Evolutionary conservation across 2,797 vertebrate genomes (phyloP).

Genomic region (Poeciliopsis presidionis): DNA sequence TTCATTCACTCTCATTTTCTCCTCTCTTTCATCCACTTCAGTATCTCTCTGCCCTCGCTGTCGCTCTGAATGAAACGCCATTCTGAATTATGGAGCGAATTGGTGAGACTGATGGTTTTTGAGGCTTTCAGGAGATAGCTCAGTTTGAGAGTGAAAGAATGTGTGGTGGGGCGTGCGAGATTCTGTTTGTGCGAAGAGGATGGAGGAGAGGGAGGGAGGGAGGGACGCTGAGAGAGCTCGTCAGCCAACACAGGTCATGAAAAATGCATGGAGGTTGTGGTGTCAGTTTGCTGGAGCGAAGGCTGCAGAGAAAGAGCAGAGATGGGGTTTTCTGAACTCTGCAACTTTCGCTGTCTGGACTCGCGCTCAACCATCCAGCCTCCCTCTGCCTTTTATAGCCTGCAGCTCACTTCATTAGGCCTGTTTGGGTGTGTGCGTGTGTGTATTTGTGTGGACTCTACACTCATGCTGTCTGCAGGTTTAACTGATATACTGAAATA

Average conservation of each 20-base stretch:
- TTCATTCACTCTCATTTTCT: constrained; percentile 65
- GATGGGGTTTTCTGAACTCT: constrained; percentile 58
- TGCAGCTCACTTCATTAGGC: constrained; percentile 60
- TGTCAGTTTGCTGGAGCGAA: constrained; percentile 71
- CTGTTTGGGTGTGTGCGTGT: constrained; percentile 22
- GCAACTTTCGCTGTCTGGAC: constrained; percentile 54
- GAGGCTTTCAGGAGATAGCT: constrained; percentile 67
- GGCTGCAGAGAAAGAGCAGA: constrained; percentile 57
- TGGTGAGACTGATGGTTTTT: constrained; percentile 74
- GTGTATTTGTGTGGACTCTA: constrained; percentile 9
- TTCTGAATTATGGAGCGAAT: constrained; percentile 72
- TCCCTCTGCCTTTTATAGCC: constrained; percentile 41
- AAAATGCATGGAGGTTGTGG: constrained; percentile 75
- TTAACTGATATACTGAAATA: constrained; percentile 29
- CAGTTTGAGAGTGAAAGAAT: constrained; percentile 61
- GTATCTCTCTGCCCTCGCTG: constrained; percentile 54
- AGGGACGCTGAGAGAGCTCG: constrained; percentile 47
- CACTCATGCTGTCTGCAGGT: constrained; percentile 23
- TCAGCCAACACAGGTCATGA: constrained; percentile 70
- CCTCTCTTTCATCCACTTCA: constrained; percentile 61
- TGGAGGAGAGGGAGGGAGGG: constrained; percentile 14
- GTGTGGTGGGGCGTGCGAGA: constrained; percentile 42
- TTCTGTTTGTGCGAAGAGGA: constrained; percentile 39
- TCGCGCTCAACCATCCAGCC: constrained; percentile 45
- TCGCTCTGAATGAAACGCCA: constrained; percentile 71